Evolutionary conservation across 2,888 invertebrate genomes (phyloP).

Genomic region (Apamea epomidion): DNA sequence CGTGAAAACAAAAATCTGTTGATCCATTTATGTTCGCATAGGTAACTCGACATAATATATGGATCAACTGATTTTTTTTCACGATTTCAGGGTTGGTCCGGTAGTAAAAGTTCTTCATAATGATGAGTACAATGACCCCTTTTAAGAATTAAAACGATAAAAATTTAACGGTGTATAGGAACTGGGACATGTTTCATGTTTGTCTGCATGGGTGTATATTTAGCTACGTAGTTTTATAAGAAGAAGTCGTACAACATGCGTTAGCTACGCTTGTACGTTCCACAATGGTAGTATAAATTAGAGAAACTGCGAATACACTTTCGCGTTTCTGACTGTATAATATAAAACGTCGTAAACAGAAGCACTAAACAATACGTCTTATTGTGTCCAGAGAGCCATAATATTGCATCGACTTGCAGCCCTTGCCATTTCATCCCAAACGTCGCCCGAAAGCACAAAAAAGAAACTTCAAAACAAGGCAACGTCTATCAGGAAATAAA

Average conservation of each 20-base stretch:
- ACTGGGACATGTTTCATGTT: too few relatives aligned
- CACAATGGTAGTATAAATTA: background rate
- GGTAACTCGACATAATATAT: too few relatives aligned
- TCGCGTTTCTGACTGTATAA: background rate
- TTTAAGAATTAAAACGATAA: too few relatives aligned
- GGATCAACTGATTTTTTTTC: too few relatives aligned
- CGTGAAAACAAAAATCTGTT: too few relatives aligned
- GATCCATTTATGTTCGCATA: too few relatives aligned
- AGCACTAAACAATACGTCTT: background rate
- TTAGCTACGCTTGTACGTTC: too few relatives aligned
- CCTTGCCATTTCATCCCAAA: background rate
- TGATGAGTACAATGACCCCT: too few relatives aligned
- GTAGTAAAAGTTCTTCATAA: too few relatives aligned
- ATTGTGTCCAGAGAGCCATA: background rate
- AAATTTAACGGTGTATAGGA: too few relatives aligned
- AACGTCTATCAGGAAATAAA: slow-evolving; percentile 33
- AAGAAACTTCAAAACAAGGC: slow-evolving; percentile 5
- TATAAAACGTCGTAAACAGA: background rate
- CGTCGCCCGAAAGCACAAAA: background rate
- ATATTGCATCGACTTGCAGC: background rate
- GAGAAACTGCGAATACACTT: background rate
- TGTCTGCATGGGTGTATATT: too few relatives aligned
- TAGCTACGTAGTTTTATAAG: background rate
- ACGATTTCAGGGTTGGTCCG: too few relatives aligned
- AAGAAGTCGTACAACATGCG: background rate